Evolutionary conservation across 1,140 invertebrate species (phyloP).

Genomic region (Anadara kagoshimensis): DNA sequence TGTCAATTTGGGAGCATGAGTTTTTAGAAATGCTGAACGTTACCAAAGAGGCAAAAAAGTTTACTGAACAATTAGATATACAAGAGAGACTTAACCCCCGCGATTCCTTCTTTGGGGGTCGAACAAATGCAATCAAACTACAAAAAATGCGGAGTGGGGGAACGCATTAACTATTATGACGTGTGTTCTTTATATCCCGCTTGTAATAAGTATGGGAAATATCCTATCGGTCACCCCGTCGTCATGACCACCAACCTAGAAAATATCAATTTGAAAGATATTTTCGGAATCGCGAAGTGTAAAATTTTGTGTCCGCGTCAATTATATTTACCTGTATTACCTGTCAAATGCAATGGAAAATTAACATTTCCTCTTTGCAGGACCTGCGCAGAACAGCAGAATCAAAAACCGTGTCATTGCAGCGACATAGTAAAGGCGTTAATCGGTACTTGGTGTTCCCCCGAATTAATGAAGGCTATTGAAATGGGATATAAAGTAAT

Average conservation of each 20-base stretch:
- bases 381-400: background rate
- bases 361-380: conserved; percentile 10
- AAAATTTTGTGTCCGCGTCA: conserved; percentile 10
- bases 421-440: conserved; percentile 51
- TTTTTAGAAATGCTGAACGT: conserved; percentile 15
- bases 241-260: conserved; percentile 14
- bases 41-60: conserved; percentile 2
- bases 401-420: background rate
- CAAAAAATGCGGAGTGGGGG: background rate
- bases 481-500: conserved; percentile 66
- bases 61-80: conserved; percentile 15
- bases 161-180: no score
- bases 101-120: conserved; percentile 35
- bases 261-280: background rate
- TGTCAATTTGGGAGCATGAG: conserved; percentile 28
- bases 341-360: background rate
- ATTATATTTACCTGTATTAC: conserved; percentile 26
- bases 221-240: conserved; percentile 10
- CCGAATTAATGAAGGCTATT: conserved; percentile 70
- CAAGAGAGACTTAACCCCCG: conserved; percentile 30
- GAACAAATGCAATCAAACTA: conserved; percentile 33
- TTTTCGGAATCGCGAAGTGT: conserved; percentile 11
- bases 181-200: background rate
- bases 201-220: conserved; percentile 19
- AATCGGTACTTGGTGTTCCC: conserved; percentile 68